Conservation (phyloP, 2,888 invertebrate species). For the Lottia gigantea region DNA sequence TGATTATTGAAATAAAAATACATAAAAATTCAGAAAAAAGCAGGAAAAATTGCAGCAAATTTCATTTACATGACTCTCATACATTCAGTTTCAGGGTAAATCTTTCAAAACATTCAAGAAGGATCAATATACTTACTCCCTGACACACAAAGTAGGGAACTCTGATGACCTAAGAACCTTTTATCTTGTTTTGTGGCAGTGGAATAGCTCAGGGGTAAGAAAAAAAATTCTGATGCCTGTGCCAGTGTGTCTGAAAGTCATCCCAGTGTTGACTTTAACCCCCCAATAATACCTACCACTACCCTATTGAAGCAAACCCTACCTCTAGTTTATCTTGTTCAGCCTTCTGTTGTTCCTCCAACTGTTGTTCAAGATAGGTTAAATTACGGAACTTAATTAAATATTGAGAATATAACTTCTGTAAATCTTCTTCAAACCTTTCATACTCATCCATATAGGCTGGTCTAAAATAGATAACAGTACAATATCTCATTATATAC, state of each 20-base stretch:
- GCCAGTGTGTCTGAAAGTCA: too few species aligned
- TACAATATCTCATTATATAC: not conserved
- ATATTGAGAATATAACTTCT: slow-evolving; percentile 86
- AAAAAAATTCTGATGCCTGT: too few species aligned
- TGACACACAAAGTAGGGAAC: too few species aligned
- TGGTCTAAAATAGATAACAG: slow-evolving; percentile 75
- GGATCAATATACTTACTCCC: too few species aligned
- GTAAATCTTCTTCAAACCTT: slow-evolving; percentile 85
- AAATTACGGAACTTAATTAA: slow-evolving; percentile 88
- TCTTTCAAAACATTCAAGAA: too few species aligned
- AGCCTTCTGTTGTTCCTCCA: slow-evolving; percentile 82
- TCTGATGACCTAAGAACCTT: too few species aligned
- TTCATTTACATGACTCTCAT: too few species aligned
- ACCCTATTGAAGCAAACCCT: not conserved
- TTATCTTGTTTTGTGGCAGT: too few species aligned
- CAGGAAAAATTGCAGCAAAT: too few species aligned
- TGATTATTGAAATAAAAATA: slow-evolving; percentile 33
- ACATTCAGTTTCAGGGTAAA: too few species aligned
- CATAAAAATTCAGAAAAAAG: too few species aligned
- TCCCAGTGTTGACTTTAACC: not conserved
- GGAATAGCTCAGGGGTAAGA: too few species aligned
- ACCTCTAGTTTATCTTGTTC: slow-evolving; percentile 84
- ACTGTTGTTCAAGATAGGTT: slow-evolving; percentile 86
- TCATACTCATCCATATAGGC: slow-evolving; percentile 97
- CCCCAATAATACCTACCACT: not conserved